Evolutionary conservation across 2,888 invertebrate species (phyloP).

Genomic region (Lypha dubia): DNA sequence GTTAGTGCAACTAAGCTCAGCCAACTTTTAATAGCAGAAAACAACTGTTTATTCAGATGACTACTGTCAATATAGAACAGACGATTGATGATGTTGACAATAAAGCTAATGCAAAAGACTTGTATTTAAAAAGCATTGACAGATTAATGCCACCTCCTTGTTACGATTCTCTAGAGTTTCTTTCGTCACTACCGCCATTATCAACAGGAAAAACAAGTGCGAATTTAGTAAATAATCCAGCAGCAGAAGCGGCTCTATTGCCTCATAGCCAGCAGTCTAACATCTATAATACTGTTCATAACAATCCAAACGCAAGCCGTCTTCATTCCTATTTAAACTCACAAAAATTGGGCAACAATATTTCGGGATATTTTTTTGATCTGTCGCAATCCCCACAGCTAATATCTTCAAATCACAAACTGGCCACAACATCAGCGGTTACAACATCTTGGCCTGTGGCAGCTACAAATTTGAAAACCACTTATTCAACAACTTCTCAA

Average conservation of each 20-base stretch:
- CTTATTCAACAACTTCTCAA: background rate
- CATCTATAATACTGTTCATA: slow-evolving; percentile 32
- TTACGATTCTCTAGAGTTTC: slow-evolving; percentile 29
- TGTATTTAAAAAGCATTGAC: slow-evolving; percentile 17
- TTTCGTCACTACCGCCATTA: slow-evolving; percentile 19
- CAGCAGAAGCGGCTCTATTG: background rate
- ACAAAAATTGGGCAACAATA: background rate
- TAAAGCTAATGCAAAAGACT: slow-evolving; percentile 13
- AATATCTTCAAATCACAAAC: background rate
- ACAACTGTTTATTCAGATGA: slow-evolving; percentile 38
- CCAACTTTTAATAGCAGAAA: background rate
- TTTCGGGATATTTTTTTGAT: slow-evolving; percentile 20
- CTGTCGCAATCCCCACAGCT: background rate
- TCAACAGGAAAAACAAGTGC: slow-evolving; percentile 1
- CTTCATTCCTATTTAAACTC: slow-evolving; percentile 23
- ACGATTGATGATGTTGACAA: slow-evolving; percentile 19
- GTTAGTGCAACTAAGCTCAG: slow-evolving; percentile 13
- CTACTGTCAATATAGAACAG: slow-evolving; percentile 23
- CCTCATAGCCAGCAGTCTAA: background rate
- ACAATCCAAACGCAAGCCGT: background rate
- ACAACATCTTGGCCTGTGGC: slow-evolving; percentile 11
- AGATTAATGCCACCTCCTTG: slow-evolving; percentile 26
- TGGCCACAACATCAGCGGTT: background rate
- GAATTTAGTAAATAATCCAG: background rate
- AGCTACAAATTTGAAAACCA: background rate